Base-by-base conservation (phyloP, 2,797 vertebrate genomes). In the Smutsia temminckii region DNA sequence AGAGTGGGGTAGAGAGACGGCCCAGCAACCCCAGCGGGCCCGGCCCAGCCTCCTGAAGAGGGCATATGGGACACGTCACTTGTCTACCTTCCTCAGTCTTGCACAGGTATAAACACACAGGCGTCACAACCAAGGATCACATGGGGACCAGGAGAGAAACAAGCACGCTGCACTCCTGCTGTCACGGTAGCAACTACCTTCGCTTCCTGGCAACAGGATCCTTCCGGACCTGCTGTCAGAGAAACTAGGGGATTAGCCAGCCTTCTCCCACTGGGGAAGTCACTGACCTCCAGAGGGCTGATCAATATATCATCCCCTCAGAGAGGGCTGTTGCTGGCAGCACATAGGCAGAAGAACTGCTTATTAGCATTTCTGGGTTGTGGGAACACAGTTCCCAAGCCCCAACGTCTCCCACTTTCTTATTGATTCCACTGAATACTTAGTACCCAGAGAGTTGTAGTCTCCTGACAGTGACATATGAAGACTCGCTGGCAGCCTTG, bases 181-280 rank as follows among this genome's bases (percentile, higher is more conserved):
- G 96, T 92, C 96, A 97, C 93, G 97, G 97, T 90, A 97, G 97
- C 95, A 92, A 63, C 77, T 92, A 88, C 85, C 94, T 95, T 91
- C 0, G 16, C 86, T 90, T 92, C 97, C 93, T 86, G 90, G 97
- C 97, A 98, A 98, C 96, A 61, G 71, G 90, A 83, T 97, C 96
- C 93, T 97, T 92, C 72, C 1, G 32, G 97, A 89, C 94, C 86
- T 85, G 83, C 85, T 72, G 64, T 96, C 78, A 86, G 83, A 97
- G 93, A 94, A 87, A 91, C 92, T 17, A 72, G 77, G 86, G 94
- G 88, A 95, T 96, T 93, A 97, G 71, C 68, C 72, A 96, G 94
- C 34, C 66, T 71, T 86, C 75, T 94, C 63, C 86, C 91, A 27
- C 32, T 8, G 27, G 94, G 57, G 57, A 95, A 53, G 93, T 77